Conservation (phyloP, 2,797 vertebrate genomes). For the Coluber constrictor region DNA sequence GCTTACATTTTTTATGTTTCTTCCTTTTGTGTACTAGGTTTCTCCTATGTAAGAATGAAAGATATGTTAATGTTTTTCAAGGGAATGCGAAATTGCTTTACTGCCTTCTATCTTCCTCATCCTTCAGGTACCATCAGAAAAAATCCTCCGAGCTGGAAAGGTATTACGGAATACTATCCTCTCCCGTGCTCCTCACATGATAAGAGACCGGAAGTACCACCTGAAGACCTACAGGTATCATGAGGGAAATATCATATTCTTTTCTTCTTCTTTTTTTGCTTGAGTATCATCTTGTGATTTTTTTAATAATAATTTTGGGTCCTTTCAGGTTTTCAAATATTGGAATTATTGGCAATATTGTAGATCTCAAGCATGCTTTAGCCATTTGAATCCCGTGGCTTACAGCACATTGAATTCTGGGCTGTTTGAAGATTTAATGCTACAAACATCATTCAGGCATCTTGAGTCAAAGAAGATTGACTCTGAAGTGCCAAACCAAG, state of each 20-base stretch:
- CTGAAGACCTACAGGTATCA: conserved; percentile 91
- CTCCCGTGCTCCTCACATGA: conserved; percentile 91
- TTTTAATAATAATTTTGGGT: conserved; percentile 36
- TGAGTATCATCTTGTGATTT: conserved; percentile 39
- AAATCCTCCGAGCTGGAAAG: conserved; percentile 89
- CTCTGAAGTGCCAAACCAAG: not conserved
- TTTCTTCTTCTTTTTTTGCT: not conserved
- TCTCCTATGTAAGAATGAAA: conserved; percentile 22
- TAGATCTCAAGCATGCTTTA: conserved; percentile 9
- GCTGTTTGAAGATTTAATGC: not conserved
- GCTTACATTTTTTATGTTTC: not conserved
- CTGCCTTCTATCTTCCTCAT: conserved; percentile 40
- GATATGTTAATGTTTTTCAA: conserved; percentile 47
- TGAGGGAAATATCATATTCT: not conserved
- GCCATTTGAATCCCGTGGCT: not conserved
- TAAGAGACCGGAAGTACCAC: conserved; percentile 97
- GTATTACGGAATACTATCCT: conserved; percentile 88
- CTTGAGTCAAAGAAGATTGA: not conserved
- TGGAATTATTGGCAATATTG: conserved; percentile 40
- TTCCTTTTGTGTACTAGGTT: conserved; percentile 16
- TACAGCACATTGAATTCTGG: not conserved
- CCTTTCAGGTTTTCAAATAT: conserved; percentile 34
- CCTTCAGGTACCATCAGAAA: conserved; percentile 89
- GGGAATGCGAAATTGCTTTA: conserved; percentile 33
- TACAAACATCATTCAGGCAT: not conserved